Evolutionary conservation across 2,113 vertebrate genomes (phyloP).

Genomic region (Mola mola): DNA sequence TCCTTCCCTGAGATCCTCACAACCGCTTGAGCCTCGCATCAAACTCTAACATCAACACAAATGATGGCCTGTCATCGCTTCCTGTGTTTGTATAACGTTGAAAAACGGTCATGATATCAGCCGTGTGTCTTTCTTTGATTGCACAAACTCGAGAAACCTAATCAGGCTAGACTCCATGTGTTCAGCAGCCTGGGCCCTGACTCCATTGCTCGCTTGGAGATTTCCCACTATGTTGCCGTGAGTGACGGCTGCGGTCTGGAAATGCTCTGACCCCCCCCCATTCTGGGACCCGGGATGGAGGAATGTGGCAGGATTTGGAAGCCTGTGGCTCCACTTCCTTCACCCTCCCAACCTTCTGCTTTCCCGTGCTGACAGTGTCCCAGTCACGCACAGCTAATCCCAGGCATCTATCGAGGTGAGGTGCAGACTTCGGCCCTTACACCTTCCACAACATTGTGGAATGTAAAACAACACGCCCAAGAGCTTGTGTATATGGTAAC

Average conservation of each 20-base stretch:
- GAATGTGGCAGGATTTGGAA: slow-evolving; percentile 68
- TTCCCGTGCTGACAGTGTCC: slow-evolving; percentile 33
- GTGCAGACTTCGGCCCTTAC: slow-evolving; percentile 15
- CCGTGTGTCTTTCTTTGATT: slow-evolving; percentile 8
- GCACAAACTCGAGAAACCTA: slow-evolving; percentile 36
- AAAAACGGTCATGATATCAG: slow-evolving; percentile 6
- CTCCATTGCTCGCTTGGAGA: slow-evolving; percentile 48
- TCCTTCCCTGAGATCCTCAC: background rate
- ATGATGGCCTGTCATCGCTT: slow-evolving; percentile 1
- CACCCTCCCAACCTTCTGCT: slow-evolving; percentile 19
- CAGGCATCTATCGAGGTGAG: slow-evolving; percentile 53
- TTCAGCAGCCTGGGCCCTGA: slow-evolving; percentile 34
- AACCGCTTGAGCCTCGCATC: background rate
- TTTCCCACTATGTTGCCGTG: slow-evolving; percentile 69
- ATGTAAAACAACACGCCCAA: slow-evolving; percentile 15
- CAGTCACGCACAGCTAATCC: slow-evolving; percentile 71
- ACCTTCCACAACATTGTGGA: slow-evolving; percentile 30
- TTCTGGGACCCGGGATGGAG: slow-evolving; percentile 67
- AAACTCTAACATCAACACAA: background rate
- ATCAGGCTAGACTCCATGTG: slow-evolving; percentile 48
- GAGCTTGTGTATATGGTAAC: too few species aligned
- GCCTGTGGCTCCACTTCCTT: slow-evolving; percentile 45
- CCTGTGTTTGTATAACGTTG: slow-evolving; percentile 8
- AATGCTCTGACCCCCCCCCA: slow-evolving; percentile 45
- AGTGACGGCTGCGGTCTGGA: slow-evolving; percentile 69